Evolutionary conservation across 2,888 invertebrate species (phyloP).

Genomic region (Drosophila affinis): DNA sequence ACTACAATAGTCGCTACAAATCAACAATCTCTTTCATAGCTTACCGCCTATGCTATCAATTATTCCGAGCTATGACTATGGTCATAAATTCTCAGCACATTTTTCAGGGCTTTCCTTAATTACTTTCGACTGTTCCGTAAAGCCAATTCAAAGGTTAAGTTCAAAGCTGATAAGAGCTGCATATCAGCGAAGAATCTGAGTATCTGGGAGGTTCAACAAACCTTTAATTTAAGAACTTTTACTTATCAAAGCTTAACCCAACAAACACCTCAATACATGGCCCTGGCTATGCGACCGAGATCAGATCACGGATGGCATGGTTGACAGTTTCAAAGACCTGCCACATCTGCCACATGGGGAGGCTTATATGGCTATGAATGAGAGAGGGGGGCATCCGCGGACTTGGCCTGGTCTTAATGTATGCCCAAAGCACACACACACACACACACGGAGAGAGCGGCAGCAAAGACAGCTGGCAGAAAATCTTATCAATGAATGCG

Average conservation of each 20-base stretch:
- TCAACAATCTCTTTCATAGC: not conserved
- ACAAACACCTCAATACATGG: not conserved
- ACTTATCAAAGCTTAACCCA: not conserved
- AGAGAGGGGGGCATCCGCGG: constrained; percentile 21
- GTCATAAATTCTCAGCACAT: not conserved
- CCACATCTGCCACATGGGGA: constrained; percentile 41
- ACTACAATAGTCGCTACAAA: not conserved
- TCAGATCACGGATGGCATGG: constrained; percentile 1
- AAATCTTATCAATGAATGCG: constrained; percentile 79
- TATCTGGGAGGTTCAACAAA: not conserved
- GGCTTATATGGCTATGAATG: constrained; percentile 64
- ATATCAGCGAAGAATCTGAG: not conserved
- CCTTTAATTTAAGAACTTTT: not conserved
- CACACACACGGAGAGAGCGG: constrained; percentile 28
- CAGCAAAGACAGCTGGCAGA: constrained; percentile 52
- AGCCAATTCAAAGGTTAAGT: constrained; percentile 25
- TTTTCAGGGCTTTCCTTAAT: constrained; percentile 11
- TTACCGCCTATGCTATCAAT: not conserved
- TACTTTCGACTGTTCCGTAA: constrained; percentile 21
- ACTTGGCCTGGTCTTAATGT: constrained; percentile 59
- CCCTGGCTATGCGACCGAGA: not conserved
- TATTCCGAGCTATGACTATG: not conserved
- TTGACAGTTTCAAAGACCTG: constrained; percentile 66
- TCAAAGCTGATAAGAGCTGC: constrained; percentile 36
- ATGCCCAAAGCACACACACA: constrained; percentile 65